Evolutionary conservation across 2,113 vertebrate genomes (phyloP).

Genomic region (Thamnophis sirtalis): DNA sequence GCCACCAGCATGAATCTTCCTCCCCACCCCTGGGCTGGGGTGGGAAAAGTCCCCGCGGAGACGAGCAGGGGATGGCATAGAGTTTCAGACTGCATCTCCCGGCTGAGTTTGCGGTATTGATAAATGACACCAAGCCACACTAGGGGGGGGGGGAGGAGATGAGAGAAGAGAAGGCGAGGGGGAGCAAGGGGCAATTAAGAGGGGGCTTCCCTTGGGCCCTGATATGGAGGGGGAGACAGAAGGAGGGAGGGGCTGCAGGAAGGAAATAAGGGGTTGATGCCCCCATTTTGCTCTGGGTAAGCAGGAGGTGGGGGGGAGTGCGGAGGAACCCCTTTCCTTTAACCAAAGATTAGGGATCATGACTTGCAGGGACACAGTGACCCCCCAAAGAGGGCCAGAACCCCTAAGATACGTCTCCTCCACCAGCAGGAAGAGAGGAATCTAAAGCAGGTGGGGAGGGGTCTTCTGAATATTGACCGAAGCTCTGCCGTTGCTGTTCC

Average conservation of each 20-base stretch:
- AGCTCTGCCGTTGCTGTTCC: background rate
- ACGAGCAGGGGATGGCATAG: background rate
- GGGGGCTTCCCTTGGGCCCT: background rate
- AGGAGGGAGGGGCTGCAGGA: background rate
- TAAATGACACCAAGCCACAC: background rate
- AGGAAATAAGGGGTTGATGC: background rate
- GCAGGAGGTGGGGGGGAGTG: background rate
- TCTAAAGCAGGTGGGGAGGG: background rate
- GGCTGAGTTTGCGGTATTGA: background rate
- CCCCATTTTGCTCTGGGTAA: background rate
- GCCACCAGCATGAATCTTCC: background rate
- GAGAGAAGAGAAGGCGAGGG: background rate
- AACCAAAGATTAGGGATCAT: background rate
- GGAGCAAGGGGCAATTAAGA: background rate
- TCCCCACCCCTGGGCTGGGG: background rate
- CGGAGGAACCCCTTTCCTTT: background rate
- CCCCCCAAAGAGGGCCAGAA: background rate
- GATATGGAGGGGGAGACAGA: background rate
- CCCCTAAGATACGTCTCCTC: background rate
- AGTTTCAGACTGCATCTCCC: background rate
- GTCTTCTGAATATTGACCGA: background rate
- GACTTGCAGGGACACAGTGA: background rate
- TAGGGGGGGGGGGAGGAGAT: too few species aligned
- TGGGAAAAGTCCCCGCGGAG: background rate
- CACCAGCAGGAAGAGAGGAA: background rate